Percentiles rank a stretch among this genome's conserved stretches.
These are phyloP conservation scores for Aradus depressus DNA, from an alignment of 2,888 invertebrate genomes.

Conservation along the genomic window DNA sequence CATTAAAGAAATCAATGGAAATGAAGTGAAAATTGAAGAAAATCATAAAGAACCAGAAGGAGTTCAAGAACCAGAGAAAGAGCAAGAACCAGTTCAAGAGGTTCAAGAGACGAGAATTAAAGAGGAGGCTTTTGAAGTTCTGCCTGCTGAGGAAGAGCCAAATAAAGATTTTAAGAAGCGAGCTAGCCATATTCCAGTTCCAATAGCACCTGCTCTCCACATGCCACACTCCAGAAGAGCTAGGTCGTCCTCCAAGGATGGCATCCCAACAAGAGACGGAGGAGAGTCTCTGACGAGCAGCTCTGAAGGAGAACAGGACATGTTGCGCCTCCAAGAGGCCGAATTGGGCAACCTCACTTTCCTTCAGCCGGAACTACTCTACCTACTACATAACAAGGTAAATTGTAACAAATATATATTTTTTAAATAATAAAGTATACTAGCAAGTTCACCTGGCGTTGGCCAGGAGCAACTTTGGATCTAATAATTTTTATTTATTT, in stretches of 20 bases:
- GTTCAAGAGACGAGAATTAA: not conserved
- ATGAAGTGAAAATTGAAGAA: slow-evolving; percentile 20
- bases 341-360: slow-evolving; percentile 45
- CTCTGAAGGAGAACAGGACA: slow-evolving; percentile 30
- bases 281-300: slow-evolving; percentile 32
- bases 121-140: slow-evolving; percentile 18
- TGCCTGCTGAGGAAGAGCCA: slow-evolving; percentile 13
- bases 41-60: not conserved
- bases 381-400: slow-evolving; percentile 49
- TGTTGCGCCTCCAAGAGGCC: slow-evolving; percentile 37
- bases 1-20: slow-evolving; percentile 19
- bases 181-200: slow-evolving; percentile 32
- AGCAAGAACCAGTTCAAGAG: not conserved
- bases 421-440: not conserved
- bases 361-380: slow-evolving; percentile 42
- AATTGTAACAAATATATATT: not conserved
- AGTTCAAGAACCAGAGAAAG: not conserved
- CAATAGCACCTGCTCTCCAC: slow-evolving; percentile 32
- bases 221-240: slow-evolving; percentile 35
- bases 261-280: slow-evolving; percentile 29
- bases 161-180: slow-evolving; percentile 36
- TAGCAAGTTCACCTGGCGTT: too few species aligned
- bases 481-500: too few species aligned
- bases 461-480: too few species aligned
- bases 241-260: slow-evolving; percentile 27